Evolutionary conservation across 2,113 vertebrate genomes (phyloP), one percentile per base, ranked within the genome.

Genomic region (Bubo bubo): DNA sequence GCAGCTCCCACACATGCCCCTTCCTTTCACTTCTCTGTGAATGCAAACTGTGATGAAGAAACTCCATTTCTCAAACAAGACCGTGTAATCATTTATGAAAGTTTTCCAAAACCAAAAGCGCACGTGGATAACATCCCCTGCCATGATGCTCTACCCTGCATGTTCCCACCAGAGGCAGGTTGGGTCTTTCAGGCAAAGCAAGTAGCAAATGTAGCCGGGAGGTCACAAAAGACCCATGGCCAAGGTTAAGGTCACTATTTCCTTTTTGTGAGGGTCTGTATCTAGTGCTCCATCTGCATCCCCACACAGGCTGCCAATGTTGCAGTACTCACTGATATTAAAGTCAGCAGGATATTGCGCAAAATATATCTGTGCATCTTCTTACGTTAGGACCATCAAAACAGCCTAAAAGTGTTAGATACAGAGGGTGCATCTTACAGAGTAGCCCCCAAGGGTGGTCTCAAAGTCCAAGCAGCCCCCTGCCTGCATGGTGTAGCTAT

Each of bases 1-100:
- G 52, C 56, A 79, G 64, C 30, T 95, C 70, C 60, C 47, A 87
- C 56, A n/a, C 60, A 7, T 41, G 60, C 49, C 24, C 80, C 71
- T 95, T 84, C 52, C 70, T 84, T 81, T 72, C 41, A 39, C 52
- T 79, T 23, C 47, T 94, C 64, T 52, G 20, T 43, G 89, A 93
- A 59, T 32, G 12, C 19, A 50, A 81, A 39, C 9, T 34, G n/a
- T 49, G 52, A 64, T 72, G 79, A 95, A 84, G 49, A 70, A 93
- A 52, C 34, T 55, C 34, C 14, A 14, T 64, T 91, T 87, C 77
- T 89, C 64, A 74, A 83, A 80, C 14, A 47, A 39, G 32, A 72
- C 35, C n/a, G 18, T 0, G 0, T 55, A 71, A 79, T 66, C 50
- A 16, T 20, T 37, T 22, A 68, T 6, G 18, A 74, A 93, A 89